Evolutionary conservation across 2,113 vertebrate species (phyloP).

Genomic region (Cairina moschata): DNA sequence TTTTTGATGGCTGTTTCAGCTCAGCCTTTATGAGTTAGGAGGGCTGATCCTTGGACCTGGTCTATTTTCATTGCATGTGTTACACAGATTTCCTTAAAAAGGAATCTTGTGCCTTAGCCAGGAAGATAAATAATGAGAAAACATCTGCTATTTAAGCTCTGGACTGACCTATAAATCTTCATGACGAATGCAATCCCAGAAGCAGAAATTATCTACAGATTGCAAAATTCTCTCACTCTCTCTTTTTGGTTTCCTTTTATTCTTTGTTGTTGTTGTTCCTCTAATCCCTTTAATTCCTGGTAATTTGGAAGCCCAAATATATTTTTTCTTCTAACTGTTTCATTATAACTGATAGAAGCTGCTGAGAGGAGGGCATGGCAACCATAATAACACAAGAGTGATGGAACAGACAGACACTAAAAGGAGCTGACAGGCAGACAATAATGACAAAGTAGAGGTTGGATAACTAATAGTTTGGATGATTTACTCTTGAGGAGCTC

Average conservation of each 20-base stretch:
- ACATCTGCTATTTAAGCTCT: slow-evolving; percentile 64
- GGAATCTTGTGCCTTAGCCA: slow-evolving; percentile 25
- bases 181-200: slow-evolving; percentile 43
- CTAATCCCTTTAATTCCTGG: neutral
- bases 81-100: slow-evolving; percentile 58
- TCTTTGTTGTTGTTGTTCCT: neutral
- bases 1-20: neutral
- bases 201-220: slow-evolving; percentile 64
- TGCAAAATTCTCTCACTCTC: slow-evolving; percentile 48
- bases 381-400: slow-evolving; percentile 15
- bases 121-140: slow-evolving; percentile 66
- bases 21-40: slow-evolving; percentile 9
- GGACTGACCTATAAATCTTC: slow-evolving; percentile 58
- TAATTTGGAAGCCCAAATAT: neutral
- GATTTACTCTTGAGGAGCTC: slow-evolving; percentile 58
- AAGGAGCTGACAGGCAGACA: slow-evolving; percentile 22
- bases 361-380: neutral
- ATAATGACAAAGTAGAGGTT: slow-evolving; percentile 44
- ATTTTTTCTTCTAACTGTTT: neutral
- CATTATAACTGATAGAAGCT: slow-evolving; percentile 25
- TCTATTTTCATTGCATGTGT: slow-evolving; percentile 51
- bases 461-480: slow-evolving; percentile 52
- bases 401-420: neutral
- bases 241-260: slow-evolving; percentile 8
- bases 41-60: neutral